Evolutionary conservation across 2,797 vertebrate species (phyloP).

Genomic region (Peromyscus nudipes): DNA sequence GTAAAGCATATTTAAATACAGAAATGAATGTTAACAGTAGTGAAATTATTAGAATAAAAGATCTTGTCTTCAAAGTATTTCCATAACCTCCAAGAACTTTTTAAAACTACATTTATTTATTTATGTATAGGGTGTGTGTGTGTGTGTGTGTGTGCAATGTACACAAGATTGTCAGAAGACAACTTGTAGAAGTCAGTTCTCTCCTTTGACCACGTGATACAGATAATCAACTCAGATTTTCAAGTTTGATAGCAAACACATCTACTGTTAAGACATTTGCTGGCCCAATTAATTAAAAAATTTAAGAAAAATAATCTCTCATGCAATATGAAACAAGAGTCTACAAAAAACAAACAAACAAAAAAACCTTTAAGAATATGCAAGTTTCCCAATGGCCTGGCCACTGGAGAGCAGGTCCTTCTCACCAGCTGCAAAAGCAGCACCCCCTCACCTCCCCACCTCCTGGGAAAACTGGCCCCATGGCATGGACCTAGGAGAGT

Average conservation of each 20-base stretch:
- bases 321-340: background rate
- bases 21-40: background rate
- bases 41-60: background rate
- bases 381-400: background rate
- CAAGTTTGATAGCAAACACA: background rate
- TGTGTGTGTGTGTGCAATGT: background rate
- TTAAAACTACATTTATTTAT: background rate
- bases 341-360: background rate
- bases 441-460: no score
- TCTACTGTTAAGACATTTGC: background rate
- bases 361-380: background rate
- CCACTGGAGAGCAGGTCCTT: no score
- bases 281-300: background rate
- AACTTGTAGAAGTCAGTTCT: background rate
- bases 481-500: no score
- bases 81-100: background rate
- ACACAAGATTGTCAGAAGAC: background rate
- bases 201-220: no score
- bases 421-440: no score
- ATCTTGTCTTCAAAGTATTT: background rate
- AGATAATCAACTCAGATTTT: background rate
- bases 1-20: background rate
- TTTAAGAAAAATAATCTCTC: conserved; percentile 26
- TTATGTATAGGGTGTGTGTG: background rate
- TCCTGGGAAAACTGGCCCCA: no score